Evolutionary conservation across 1,140 invertebrate genomes (phyloP).

Genomic region (Ostrea denselamellosa): DNA sequence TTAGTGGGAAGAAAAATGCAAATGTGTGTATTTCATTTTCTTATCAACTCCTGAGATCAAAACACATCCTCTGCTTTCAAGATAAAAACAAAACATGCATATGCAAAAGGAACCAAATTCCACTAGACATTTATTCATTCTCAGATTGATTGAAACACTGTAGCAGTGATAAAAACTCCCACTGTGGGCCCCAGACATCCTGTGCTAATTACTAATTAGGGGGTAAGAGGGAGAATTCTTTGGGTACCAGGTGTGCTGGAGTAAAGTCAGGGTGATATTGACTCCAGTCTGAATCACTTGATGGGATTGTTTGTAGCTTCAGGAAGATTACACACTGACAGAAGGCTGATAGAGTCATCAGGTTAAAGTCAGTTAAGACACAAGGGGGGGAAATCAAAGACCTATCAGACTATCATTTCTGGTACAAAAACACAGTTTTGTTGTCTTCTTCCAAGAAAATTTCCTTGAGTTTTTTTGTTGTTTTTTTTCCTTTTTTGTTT

Average conservation of each 20-base stretch:
- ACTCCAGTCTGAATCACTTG: not conserved
- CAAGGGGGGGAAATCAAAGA: not conserved
- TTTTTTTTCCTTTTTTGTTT: not conserved
- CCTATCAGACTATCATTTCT: not conserved
- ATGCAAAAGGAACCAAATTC: not conserved
- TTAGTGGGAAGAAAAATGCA: not conserved
- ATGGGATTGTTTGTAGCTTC: constrained; percentile 1
- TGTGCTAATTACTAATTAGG: constrained; percentile 6
- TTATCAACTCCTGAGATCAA: constrained; percentile 34
- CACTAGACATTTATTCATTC: not conserved
- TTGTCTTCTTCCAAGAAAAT: not conserved
- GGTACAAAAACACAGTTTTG: not conserved
- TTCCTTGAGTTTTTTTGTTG: not conserved
- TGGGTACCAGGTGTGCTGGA: not conserved
- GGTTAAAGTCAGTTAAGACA: not conserved
- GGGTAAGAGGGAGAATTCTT: constrained; percentile 20
- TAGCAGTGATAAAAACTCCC: not conserved
- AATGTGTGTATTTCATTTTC: constrained; percentile 22
- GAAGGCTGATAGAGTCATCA: not conserved
- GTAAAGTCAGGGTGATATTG: not conserved
- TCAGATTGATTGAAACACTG: not conserved
- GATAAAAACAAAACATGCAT: not conserved
- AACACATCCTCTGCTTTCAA: constrained; percentile 35
- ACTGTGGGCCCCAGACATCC: not conserved
- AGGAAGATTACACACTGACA: not conserved